Conservation (phyloP, 2,888 invertebrate genomes). For the Parelbella ahira region DNA sequence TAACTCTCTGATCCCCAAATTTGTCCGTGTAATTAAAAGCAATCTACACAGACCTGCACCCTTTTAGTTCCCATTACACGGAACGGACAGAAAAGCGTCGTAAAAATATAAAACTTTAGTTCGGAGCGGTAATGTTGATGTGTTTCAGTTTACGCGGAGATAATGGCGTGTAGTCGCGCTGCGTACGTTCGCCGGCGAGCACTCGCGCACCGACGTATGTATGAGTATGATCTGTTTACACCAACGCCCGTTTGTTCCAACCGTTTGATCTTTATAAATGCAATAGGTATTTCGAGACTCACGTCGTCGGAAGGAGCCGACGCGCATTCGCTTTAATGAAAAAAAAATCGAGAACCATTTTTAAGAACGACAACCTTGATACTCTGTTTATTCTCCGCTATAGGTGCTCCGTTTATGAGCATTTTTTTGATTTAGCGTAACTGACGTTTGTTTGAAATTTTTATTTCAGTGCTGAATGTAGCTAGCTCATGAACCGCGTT, state of each 20-base stretch:
- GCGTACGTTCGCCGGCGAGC: slow-evolving; percentile 28
- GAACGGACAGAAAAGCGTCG: slow-evolving; percentile 29
- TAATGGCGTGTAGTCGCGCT: slow-evolving; percentile 38
- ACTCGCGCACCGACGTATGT: slow-evolving; percentile 37
- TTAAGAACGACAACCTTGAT: slow-evolving; percentile 76
- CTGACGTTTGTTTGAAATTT: slow-evolving; percentile 64
- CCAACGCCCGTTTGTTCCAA: slow-evolving; percentile 67
- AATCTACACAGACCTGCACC: slow-evolving; percentile 2
- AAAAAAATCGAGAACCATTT: slow-evolving; percentile 71
- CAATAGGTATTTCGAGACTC: slow-evolving; percentile 78
- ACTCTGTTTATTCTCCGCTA: slow-evolving; percentile 60
- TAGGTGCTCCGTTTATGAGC: slow-evolving; percentile 66
- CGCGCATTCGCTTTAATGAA: slow-evolving; percentile 60
- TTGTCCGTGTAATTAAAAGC: too few relatives aligned
- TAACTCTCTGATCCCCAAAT: too few relatives aligned
- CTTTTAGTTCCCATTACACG: slow-evolving; percentile 17
- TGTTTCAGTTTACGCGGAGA: slow-evolving; percentile 45
- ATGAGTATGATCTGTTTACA: slow-evolving; percentile 71
- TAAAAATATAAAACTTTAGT: slow-evolving; percentile 38
- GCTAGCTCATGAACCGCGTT: too few relatives aligned
- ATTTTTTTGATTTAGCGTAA: slow-evolving; percentile 56
- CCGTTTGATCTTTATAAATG: slow-evolving; percentile 80
- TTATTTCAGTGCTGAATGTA: slow-evolving; percentile 38
- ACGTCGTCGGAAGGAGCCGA: slow-evolving; percentile 56
- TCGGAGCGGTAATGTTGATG: slow-evolving; percentile 38